A percentile compares a stretch with the other conserved stretches of the same genome.
Evolutionary conservation across 2,888 invertebrate species (phyloP).

Genomic region (Temnothorax rugatulus): DNA sequence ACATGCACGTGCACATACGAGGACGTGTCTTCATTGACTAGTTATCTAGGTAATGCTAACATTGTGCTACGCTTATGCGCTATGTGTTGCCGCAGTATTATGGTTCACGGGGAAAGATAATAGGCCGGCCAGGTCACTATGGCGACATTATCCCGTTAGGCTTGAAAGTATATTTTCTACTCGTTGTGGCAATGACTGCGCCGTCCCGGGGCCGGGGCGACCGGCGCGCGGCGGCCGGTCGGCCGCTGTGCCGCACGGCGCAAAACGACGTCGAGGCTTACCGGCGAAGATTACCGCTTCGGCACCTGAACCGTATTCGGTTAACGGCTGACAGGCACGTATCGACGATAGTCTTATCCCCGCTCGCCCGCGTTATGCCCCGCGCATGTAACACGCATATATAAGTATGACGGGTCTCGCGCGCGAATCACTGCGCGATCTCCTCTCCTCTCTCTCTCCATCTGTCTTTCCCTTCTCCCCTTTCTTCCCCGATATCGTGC

Average conservation of each 20-base stretch:
- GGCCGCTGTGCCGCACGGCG: slow-evolving; percentile 29
- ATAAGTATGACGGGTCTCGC: slow-evolving; percentile 55
- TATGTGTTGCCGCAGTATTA: slow-evolving; percentile 63
- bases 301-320: slow-evolving; percentile 73
- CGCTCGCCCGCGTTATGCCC: slow-evolving; percentile 26
- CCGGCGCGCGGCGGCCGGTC: background rate
- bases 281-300: slow-evolving; percentile 66
- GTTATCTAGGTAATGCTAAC: slow-evolving; percentile 68
- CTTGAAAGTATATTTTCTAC: slow-evolving; percentile 78
- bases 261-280: slow-evolving; percentile 55
- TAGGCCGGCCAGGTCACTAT: slow-evolving; percentile 77
- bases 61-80: slow-evolving; percentile 39
- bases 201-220: slow-evolving; percentile 32
- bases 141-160: slow-evolving; percentile 79
- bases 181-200: slow-evolving; percentile 75
- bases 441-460: slow-evolving; percentile 48
- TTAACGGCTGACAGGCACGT: slow-evolving; percentile 65
- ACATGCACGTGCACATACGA: slow-evolving; percentile 21
- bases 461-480: background rate
- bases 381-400: slow-evolving; percentile 40
- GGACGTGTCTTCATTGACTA: slow-evolving; percentile 43
- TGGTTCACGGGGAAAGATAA: slow-evolving; percentile 73
- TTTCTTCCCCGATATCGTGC: slow-evolving; percentile 29
- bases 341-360: slow-evolving; percentile 53
- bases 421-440: slow-evolving; percentile 52